Evolutionary conservation across 1,140 invertebrate genomes (phyloP), one percentile per base, ranked within the genome.

Genomic region (Drosophila leontia): DNA sequence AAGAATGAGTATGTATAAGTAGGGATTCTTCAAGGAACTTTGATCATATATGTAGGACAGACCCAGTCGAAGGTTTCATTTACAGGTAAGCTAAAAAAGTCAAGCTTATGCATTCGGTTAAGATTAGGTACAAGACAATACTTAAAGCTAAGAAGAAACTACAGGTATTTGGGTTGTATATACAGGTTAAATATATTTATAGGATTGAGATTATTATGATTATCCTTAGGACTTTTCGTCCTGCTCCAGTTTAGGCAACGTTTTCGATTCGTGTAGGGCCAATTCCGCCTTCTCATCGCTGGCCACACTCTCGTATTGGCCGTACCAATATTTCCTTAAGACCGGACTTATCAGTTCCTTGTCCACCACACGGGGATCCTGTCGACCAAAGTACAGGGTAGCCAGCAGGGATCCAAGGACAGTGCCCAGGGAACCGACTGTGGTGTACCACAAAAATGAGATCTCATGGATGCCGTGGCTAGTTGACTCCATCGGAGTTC

Each of bases 361-460:
- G 29, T 86, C 78, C 9, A 91, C 80, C 15, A 76, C 41, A 0
- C 65, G 75, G 0, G 81, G 72, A 69, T 91, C 82, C 53, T 91
- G 77, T 2, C 64, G 75, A 1, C 87, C 82, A 63, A 91, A 91
- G 44, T 77, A 91, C 0, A 91, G 35, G 3, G 80, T 84, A 15
- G 86, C 82, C 50, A 91, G 11, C 6, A 87, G 57, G 8, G 82
- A 71, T 3, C 60, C 55, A 1, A 87, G 26, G 12, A 91, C 34
- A 3, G 86, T 91, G 15, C 75, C 75, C 59, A 78, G 7, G 0
- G 80, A 50, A 2, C 86, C 87, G 12, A 91, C 60, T n/a, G 71
- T 9, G 1, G 79, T 80, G 41, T 87, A 91, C 95, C 96, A 65
- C 94, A 96, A 3, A 95, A 93, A 91, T 4, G 86, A 90, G 12